phyloP scores from a whole-genome alignment of 2,113 vertebrate genomes.

The Macrotis lagotis region DNA sequence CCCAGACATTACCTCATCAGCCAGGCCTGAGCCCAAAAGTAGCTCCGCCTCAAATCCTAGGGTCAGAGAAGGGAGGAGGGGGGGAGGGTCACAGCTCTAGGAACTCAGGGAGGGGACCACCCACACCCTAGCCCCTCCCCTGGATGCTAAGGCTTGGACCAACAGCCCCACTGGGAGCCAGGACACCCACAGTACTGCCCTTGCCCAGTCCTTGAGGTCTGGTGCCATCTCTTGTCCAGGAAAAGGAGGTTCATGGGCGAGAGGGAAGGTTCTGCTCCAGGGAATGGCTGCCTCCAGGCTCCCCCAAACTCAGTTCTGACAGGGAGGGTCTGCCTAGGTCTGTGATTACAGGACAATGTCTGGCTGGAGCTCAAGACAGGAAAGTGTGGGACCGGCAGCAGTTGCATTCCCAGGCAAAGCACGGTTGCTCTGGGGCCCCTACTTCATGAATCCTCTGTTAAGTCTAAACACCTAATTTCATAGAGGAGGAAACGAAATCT shows the following conservation, averaged over 20 bases:
- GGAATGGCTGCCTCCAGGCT: not conserved
- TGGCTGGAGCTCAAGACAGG: not conserved
- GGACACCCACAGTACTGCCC: not conserved
- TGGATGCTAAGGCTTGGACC: not conserved
- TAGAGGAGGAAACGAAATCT: not conserved
- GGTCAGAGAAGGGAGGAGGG: conserved; percentile 65
- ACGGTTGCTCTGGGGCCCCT: not conserved
- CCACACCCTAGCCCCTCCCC: not conserved
- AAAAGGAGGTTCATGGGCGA: not conserved
- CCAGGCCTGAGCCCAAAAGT: conserved; percentile 57
- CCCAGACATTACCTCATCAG: conserved; percentile 65
- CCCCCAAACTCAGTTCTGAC: not conserved
- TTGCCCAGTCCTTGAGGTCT: not conserved
- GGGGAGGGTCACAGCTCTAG: conserved; percentile 1
- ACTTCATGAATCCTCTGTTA: not conserved
- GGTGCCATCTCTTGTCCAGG: not conserved
- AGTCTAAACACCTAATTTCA: not conserved
- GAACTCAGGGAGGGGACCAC: not conserved
- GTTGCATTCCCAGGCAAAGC: not conserved
- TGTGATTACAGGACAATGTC: not conserved
- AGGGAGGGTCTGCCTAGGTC: not conserved
- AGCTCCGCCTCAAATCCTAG: conserved; percentile 47
- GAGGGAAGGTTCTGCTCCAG: not conserved
- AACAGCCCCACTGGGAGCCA: not conserved
- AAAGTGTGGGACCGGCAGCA: not conserved